Conservation (phyloP, 1,140 invertebrate species). For the Drosophila ogumai region DNA sequence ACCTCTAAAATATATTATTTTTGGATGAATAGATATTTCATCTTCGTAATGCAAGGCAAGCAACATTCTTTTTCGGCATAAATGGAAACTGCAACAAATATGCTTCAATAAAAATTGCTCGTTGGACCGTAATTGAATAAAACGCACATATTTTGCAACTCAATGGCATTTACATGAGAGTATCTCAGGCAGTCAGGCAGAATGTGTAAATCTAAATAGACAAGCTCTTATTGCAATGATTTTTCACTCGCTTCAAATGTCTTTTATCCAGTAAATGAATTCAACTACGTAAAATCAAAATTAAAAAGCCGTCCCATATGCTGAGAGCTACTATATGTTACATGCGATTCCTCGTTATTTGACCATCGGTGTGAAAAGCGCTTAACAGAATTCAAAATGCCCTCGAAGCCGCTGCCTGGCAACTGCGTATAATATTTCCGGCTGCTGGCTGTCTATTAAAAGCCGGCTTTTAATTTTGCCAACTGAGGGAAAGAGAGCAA, state of each 20-base stretch:
- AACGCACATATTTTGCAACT: neutral
- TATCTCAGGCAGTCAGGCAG: constrained; percentile 11
- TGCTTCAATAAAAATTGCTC: constrained; percentile 7
- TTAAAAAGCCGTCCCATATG: constrained; percentile 10
- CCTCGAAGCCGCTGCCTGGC: neutral
- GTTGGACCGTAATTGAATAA: neutral
- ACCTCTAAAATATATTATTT: neutral
- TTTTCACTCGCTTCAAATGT: constrained; percentile 9
- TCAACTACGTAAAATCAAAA: constrained; percentile 21
- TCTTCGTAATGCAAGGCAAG: neutral
- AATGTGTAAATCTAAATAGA: constrained; percentile 20
- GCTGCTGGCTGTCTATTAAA: constrained; percentile 26
- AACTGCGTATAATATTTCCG: constrained; percentile 16
- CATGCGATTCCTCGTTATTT: neutral
- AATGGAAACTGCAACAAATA: neutral
- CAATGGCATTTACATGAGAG: neutral
- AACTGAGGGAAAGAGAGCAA: neutral
- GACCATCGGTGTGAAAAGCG: constrained; percentile 18
- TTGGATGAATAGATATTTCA: neutral
- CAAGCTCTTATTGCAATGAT: neutral
- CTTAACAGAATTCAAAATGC: constrained; percentile 7
- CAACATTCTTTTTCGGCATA: neutral
- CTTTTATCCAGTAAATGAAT: constrained; percentile 13
- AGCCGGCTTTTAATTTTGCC: constrained; percentile 14
- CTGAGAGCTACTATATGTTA: neutral